A percentile compares a stretch with the other conserved stretches of the same genome.
phyloP scores from a whole-genome alignment of 2,797 vertebrate genomes.

The Sebastolobus alascanus region DNA sequence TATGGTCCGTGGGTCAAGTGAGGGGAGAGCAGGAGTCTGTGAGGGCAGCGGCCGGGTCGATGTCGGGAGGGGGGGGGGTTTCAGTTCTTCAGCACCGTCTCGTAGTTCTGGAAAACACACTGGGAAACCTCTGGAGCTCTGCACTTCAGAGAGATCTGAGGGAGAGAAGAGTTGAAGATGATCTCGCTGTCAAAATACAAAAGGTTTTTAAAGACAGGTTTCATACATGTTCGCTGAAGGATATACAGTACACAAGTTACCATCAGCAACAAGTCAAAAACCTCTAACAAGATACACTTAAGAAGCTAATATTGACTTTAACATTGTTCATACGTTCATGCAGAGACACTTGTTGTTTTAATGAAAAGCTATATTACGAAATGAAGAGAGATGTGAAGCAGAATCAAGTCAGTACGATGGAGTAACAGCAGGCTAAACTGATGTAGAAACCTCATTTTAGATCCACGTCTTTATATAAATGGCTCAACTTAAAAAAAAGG shows the following conservation, averaged over 20 bases:
- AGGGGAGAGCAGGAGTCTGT: slow-evolving; percentile 25
- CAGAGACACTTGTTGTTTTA: background rate
- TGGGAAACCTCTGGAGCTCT: slow-evolving; percentile 94
- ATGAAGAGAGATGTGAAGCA: background rate
- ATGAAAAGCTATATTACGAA: background rate
- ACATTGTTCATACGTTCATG: background rate
- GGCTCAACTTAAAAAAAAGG: background rate
- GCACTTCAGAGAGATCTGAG: slow-evolving; percentile 94
- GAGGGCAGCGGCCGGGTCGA: slow-evolving; percentile 34
- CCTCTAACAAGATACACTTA: background rate
- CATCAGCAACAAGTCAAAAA: background rate
- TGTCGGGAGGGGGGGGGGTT: background rate
- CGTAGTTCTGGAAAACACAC: slow-evolving; percentile 93
- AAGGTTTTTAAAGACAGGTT: background rate
- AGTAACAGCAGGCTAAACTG: background rate
- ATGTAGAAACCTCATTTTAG: background rate
- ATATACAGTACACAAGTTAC: background rate
- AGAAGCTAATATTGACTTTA: background rate
- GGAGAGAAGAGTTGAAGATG: slow-evolving; percentile 32
- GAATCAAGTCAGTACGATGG: background rate
- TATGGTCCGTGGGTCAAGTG: slow-evolving; percentile 20
- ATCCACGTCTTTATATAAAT: background rate
- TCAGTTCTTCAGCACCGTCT: slow-evolving; percentile 96
- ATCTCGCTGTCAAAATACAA: background rate
- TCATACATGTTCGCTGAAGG: background rate